A percentile compares a stretch with the other conserved stretches of the same genome.
Evolutionary conservation across 2,888 invertebrate species (phyloP).

Genomic region (Hoplodrina blanda): DNA sequence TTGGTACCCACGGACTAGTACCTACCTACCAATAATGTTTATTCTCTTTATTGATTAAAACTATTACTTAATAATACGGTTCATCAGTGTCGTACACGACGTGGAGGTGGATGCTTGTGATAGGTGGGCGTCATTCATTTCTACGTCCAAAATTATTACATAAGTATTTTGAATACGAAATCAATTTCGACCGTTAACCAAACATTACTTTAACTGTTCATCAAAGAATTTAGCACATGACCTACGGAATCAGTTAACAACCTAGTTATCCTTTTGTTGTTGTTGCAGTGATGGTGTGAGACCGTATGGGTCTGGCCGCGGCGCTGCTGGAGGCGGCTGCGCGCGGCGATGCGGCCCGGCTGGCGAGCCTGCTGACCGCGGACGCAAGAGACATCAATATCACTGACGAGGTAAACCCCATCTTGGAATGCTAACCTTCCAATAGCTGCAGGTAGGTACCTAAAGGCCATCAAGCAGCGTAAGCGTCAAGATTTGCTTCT

Average conservation of each 20-base stretch:
- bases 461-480: neutral
- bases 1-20: no score
- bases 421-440: neutral
- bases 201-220: conserved; percentile 14
- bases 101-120: conserved; percentile 10
- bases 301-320: conserved; percentile 91
- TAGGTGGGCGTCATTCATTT: conserved; percentile 26
- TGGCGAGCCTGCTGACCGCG: conserved; percentile 93
- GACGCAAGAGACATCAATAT: conserved; percentile 93
- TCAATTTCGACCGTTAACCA: conserved; percentile 13
- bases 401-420: conserved; percentile 92
- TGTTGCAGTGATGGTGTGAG: conserved; percentile 86
- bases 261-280: conserved; percentile 13
- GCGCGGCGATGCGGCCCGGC: conserved; percentile 95
- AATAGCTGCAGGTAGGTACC: neutral
- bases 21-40: no score
- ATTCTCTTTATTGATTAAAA: neutral
- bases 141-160: conserved; percentile 11
- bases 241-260: neutral
- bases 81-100: no score
- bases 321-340: conserved; percentile 95
- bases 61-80: neutral
- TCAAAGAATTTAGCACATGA: neutral
- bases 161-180: conserved; percentile 1
- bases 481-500: neutral